These are phyloP conservation scores for Penaeus japonicus DNA, from an alignment of 1,140 invertebrate genomes.

Conservation along the genomic window DNA sequence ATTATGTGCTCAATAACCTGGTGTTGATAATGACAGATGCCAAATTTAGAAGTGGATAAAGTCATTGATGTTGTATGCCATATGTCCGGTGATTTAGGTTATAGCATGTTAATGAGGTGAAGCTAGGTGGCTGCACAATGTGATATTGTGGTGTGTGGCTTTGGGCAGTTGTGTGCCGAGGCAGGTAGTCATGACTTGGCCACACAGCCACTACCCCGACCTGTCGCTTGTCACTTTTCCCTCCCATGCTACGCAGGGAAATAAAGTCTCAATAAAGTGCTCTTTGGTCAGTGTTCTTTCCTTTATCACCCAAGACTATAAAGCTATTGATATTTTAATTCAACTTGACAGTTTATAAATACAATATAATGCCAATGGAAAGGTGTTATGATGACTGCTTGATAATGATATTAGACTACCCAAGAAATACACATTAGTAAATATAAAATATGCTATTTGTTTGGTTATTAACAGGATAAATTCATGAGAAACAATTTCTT, in stretches of 20 bases:
- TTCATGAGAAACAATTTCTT: too few species aligned
- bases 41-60: too few species aligned
- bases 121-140: conserved; percentile 35
- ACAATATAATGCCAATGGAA: too few species aligned
- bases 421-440: too few species aligned
- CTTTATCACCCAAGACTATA: neutral
- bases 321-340: too few species aligned
- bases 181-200: conserved; percentile 36
- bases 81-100: neutral
- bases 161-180: conserved; percentile 39
- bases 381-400: too few species aligned
- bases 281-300: conserved; percentile 43
- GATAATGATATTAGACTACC: too few species aligned
- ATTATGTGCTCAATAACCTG: conserved; percentile 28
- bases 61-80: too few species aligned
- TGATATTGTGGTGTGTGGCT: conserved; percentile 48
- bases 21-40: neutral
- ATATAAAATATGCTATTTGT: too few species aligned
- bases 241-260: conserved; percentile 51
- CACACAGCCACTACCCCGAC: conserved; percentile 39
- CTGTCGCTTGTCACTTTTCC: conserved; percentile 52
- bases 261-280: conserved; percentile 53
- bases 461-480: too few species aligned
- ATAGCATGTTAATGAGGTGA: conserved; percentile 19
- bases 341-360: too few species aligned